Conservation (phyloP, 2,113 vertebrate species). For the Progne subis region DNA sequence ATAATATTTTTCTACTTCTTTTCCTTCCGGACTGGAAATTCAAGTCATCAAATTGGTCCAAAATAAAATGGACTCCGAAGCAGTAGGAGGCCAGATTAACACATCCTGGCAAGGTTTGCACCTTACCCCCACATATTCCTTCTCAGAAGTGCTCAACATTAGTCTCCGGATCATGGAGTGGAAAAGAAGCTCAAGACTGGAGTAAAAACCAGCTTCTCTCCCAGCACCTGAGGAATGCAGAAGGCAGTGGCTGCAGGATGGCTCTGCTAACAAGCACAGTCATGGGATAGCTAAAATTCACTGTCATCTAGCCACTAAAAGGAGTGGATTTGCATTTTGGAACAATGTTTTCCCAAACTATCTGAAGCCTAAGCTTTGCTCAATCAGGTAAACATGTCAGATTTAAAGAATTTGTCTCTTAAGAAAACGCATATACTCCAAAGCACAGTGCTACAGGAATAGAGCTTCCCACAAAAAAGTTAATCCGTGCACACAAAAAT, state of each 20-base stretch:
- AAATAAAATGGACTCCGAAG: neutral
- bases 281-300: neutral
- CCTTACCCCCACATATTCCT: neutral
- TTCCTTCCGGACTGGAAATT: neutral
- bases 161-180: neutral
- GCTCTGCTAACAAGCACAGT: neutral
- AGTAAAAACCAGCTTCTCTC: neutral
- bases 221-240: neutral
- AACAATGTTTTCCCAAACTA: neutral
- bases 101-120: accelerated
- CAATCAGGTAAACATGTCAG: neutral
- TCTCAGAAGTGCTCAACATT: neutral
- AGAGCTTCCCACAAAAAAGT: neutral
- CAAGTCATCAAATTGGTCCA: neutral
- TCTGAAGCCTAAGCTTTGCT: neutral
- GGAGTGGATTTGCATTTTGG: neutral
- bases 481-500: neutral
- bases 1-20: neutral
- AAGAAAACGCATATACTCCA: neutral
- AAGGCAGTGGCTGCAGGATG: neutral
- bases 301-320: neutral
- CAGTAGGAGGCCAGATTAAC: neutral
- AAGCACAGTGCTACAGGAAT: neutral
- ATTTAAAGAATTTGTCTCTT: neutral
- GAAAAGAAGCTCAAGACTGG: neutral